phyloP scores from a whole-genome alignment of 1,140 invertebrate genomes.

The Eumeta japonica region DNA sequence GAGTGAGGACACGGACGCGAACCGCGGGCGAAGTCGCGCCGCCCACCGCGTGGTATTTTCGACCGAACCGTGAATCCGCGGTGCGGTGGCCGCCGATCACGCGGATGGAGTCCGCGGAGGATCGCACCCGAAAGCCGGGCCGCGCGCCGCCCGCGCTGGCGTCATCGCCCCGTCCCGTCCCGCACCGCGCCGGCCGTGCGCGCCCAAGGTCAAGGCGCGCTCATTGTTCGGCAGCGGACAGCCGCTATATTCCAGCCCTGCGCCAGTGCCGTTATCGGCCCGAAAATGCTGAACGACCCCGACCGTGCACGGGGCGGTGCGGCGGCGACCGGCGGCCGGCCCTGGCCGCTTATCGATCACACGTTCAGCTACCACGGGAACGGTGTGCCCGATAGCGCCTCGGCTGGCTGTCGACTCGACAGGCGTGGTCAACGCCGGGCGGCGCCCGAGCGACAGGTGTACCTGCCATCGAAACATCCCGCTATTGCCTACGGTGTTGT shows the following conservation, averaged over 20 bases:
- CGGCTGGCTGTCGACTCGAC: slow-evolving; percentile 8
- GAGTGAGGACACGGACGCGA: slow-evolving; percentile 25
- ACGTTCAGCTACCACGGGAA: slow-evolving; percentile 47
- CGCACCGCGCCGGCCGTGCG: slow-evolving; percentile 26
- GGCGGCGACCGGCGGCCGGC: no score
- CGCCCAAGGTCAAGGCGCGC: slow-evolving; percentile 50
- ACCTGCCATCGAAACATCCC: no score
- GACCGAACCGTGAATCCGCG: slow-evolving; percentile 35
- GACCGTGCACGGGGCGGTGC: not conserved
- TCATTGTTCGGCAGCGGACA: slow-evolving; percentile 32
- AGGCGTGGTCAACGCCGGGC: slow-evolving; percentile 3
- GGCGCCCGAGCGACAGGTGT: slow-evolving; percentile 6
- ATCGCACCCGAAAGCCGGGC: slow-evolving; percentile 54
- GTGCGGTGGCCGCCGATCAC: slow-evolving; percentile 45
- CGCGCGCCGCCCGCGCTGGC: slow-evolving; percentile 44
- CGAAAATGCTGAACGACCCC: not conserved
- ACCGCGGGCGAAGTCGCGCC: slow-evolving; percentile 33
- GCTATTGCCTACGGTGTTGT: no score
- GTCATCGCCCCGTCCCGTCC: slow-evolving; percentile 47
- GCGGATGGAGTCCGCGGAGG: slow-evolving; percentile 50
- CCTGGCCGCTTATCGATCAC: slow-evolving; percentile 44
- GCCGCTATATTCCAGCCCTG: not conserved
- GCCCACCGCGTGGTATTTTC: slow-evolving; percentile 45
- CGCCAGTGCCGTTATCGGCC: not conserved
- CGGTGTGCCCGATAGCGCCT: slow-evolving; percentile 22